phyloP scores from a whole-genome alignment of 2,888 invertebrate genomes.

The Microplitis deprimator region DNA sequence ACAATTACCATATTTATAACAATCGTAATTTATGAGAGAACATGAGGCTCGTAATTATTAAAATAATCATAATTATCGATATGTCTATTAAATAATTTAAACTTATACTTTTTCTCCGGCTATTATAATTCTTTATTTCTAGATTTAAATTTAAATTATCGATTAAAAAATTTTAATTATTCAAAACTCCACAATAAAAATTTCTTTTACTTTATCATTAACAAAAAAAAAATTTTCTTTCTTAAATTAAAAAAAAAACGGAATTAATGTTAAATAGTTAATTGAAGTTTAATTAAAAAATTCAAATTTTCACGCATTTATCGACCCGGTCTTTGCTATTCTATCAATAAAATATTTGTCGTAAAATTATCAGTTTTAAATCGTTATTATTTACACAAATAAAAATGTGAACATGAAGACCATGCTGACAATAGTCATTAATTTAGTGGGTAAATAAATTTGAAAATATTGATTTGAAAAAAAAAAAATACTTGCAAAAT shows the following conservation, averaged over 20 bases:
- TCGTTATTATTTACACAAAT: neutral
- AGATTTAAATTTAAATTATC: neutral
- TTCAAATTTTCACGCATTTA: neutral
- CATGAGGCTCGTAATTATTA: neutral
- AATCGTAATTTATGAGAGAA: neutral
- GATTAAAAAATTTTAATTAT: too few relatives aligned
- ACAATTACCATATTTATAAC: neutral
- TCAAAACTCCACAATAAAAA: neutral
- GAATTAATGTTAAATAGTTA: neutral
- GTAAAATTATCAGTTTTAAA: neutral
- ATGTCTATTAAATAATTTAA: neutral
- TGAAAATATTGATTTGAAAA: neutral
- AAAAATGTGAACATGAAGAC: constrained; percentile 3
- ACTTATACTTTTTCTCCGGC: neutral
- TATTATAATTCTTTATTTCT: neutral
- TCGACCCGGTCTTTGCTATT: neutral
- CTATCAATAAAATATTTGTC: neutral
- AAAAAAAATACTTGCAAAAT: neutral
- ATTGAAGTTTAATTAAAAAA: neutral
- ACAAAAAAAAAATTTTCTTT: neutral
- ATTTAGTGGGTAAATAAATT: neutral
- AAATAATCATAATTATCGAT: neutral
- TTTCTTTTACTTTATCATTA: neutral
- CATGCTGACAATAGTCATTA: neutral
- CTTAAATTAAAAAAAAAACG: neutral